Percentiles rank a stretch among this genome's conserved stretches.
These are phyloP conservation scores for Bradypodion ventrale DNA, from an alignment of 2,797 vertebrate species.

Conservation along the genomic window DNA sequence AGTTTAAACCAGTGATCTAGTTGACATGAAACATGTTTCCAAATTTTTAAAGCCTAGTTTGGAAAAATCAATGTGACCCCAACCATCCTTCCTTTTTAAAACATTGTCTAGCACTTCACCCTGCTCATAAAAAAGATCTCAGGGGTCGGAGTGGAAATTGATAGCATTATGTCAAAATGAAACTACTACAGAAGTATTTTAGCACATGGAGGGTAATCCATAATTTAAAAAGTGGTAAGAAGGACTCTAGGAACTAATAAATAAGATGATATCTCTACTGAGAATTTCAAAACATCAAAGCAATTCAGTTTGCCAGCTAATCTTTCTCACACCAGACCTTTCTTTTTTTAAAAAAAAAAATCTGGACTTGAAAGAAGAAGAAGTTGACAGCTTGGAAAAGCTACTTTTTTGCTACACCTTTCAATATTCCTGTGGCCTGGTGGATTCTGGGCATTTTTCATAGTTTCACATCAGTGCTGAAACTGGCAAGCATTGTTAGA, in stretches of 20 bases:
- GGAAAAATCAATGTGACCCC: neutral
- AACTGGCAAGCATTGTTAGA: neutral
- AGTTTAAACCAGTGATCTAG: neutral
- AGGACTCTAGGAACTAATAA: neutral
- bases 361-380: too few species aligned
- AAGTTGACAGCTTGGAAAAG: too few species aligned
- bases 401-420: too few species aligned
- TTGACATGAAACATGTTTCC: neutral
- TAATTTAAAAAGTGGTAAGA: neutral
- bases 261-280: neutral
- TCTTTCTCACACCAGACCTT: too few species aligned
- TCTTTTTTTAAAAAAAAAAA: too few species aligned
- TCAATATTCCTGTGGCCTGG: too few species aligned
- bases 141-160: neutral
- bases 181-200: neutral
- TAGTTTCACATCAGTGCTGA: neutral
- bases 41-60: conserved; percentile 9
- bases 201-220: neutral
- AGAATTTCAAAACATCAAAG: neutral
- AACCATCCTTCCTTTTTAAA: neutral
- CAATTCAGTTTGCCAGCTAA: too few species aligned
- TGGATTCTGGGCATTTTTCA: neutral
- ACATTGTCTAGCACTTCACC: neutral
- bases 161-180: neutral
- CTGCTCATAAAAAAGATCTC: neutral